A percentile compares a stretch with the other conserved stretches of the same genome.
Conservation (phyloP, 64 coral and sea anemone genomes). For the Trachythela sp. region DNA sequence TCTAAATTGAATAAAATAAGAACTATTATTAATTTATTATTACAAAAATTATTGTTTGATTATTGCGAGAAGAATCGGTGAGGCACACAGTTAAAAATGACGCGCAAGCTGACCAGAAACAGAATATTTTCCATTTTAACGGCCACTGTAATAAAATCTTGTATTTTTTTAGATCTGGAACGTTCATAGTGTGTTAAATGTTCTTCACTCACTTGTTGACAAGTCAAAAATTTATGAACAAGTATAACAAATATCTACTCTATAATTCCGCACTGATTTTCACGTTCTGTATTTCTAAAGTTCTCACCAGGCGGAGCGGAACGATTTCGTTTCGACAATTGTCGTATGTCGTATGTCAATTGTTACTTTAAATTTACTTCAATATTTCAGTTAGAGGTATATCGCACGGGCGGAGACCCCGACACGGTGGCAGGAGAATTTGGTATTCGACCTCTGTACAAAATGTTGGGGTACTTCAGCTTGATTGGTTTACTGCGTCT, state of each 20-base stretch:
- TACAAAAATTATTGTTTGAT: too few relatives aligned
- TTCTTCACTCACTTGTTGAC: neutral
- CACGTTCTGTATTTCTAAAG: too few relatives aligned
- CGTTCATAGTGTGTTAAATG: conserved; percentile 14
- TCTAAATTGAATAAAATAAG: too few relatives aligned
- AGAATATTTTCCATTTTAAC: too few relatives aligned
- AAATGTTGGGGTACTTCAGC: conserved; percentile 98
- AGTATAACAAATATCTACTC: neutral
- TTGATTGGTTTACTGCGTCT: conserved; percentile 87
- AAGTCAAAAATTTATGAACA: conserved; percentile 7
- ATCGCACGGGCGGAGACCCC: neutral
- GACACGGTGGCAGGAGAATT: neutral
- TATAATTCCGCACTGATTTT: too few relatives aligned
- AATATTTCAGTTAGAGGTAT: neutral
- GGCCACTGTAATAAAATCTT: neutral
- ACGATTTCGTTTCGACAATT: too few relatives aligned
- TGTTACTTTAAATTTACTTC: neutral
- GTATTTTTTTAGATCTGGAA: neutral
- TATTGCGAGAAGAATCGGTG: too few relatives aligned
- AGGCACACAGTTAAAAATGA: too few relatives aligned
- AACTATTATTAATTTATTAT: too few relatives aligned
- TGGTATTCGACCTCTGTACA: conserved; percentile 69
- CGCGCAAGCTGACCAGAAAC: too few relatives aligned
- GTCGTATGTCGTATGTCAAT: too few relatives aligned
- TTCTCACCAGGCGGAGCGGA: too few relatives aligned